Evolutionary conservation across 2,888 invertebrate genomes (phyloP).

Genomic region (Chironomus tentans): DNA sequence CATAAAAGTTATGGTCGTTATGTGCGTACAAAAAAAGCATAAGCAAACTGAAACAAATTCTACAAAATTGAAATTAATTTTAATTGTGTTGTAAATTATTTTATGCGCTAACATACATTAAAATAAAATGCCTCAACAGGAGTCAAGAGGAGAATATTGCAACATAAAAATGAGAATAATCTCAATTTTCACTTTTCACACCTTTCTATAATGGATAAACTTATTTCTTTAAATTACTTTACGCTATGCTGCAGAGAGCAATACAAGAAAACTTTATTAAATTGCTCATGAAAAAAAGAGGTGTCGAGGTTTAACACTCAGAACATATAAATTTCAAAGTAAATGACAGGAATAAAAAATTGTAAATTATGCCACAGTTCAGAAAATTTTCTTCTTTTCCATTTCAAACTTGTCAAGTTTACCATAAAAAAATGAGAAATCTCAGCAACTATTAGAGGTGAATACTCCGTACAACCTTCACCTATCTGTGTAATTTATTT

Average conservation of each 20-base stretch:
- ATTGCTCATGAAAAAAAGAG: too few relatives aligned
- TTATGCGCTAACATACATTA: not conserved
- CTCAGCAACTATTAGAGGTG: slow-evolving; percentile 2
- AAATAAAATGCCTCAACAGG: not conserved
- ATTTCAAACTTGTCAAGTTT: not conserved
- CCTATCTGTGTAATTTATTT: slow-evolving; percentile 14
- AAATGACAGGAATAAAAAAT: not conserved
- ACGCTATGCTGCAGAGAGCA: too few relatives aligned
- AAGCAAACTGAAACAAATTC: not conserved
- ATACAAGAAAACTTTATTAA: too few relatives aligned
- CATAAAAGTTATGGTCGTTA: too few relatives aligned
- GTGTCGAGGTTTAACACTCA: not conserved
- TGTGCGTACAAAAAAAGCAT: not conserved
- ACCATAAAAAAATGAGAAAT: slow-evolving; percentile 15
- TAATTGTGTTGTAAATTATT: not conserved
- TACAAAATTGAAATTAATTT: not conserved
- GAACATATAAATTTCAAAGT: not conserved
- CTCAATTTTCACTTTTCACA: too few relatives aligned
- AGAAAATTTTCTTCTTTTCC: not conserved
- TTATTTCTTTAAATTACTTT: too few relatives aligned
- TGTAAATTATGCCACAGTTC: slow-evolving; percentile 12
- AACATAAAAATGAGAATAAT: too few relatives aligned
- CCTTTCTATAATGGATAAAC: too few relatives aligned
- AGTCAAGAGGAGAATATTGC: not conserved
- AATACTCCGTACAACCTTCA: not conserved